These are phyloP conservation scores for Nebria salina DNA, from an alignment of 2,888 invertebrate species.

Conservation along the genomic window DNA sequence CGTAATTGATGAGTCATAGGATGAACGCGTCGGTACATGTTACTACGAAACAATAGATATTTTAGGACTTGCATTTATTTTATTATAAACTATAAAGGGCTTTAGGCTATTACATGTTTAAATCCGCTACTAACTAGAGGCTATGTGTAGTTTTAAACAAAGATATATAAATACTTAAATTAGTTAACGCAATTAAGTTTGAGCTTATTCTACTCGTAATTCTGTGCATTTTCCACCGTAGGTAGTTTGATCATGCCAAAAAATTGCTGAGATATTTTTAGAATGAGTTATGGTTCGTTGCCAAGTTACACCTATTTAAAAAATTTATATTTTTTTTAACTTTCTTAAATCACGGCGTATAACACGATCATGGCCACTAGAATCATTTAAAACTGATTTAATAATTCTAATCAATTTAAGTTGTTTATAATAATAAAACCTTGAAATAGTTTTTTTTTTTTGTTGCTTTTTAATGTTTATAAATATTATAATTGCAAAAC, in stretches of 20 bases:
- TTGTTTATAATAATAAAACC: background rate
- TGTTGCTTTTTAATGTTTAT: background rate
- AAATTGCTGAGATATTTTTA: conserved; percentile 23
- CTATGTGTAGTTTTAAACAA: too few species aligned
- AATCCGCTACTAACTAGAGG: too few species aligned
- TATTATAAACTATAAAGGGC: too few species aligned
- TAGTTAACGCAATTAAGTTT: too few species aligned
- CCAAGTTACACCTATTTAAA: conserved; percentile 33
- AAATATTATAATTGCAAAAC: background rate
- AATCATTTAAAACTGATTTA: background rate
- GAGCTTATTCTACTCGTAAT: conserved; percentile 18
- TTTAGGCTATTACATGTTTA: too few species aligned
- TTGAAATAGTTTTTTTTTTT: background rate
- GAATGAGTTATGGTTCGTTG: conserved; percentile 30
- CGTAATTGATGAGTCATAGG: background rate
- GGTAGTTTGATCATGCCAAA: conserved; percentile 37
- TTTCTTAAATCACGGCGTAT: conserved; percentile 7
- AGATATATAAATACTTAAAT: too few species aligned
- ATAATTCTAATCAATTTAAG: background rate
- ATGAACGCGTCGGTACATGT: too few species aligned
- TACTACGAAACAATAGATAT: too few species aligned
- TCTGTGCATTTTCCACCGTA: conserved; percentile 30
- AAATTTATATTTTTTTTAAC: background rate
- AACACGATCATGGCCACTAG: background rate
- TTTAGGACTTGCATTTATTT: too few species aligned